phyloP scores from a whole-genome alignment of 2,797 vertebrate genomes.

The Garrulus glandarius region DNA sequence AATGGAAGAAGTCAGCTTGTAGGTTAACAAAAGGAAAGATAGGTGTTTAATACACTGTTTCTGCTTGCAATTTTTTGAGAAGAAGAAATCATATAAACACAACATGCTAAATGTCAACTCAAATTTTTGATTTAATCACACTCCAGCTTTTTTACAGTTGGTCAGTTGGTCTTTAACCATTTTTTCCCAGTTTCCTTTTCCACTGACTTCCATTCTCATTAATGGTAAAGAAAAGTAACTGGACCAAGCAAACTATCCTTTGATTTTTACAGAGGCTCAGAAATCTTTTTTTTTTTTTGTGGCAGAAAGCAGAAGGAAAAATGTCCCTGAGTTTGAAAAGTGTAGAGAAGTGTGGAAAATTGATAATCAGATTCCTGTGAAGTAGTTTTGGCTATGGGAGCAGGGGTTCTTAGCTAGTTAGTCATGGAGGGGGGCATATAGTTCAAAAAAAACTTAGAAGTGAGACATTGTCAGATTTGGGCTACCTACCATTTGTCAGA shows the following conservation, averaged over 20 bases:
- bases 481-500: neutral
- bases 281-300: neutral
- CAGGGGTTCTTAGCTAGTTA: neutral
- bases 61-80: neutral
- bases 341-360: neutral
- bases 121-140: neutral
- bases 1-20: neutral
- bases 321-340: neutral
- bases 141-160: neutral
- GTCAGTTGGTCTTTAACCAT: neutral
- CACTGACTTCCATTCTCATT: neutral
- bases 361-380: neutral
- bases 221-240: neutral
- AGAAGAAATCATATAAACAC: neutral
- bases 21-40: neutral
- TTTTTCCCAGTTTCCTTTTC: neutral
- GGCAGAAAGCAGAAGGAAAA: neutral
- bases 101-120: neutral
- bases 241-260: neutral
- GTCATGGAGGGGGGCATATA: neutral
- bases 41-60: neutral
- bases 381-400: neutral
- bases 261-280: neutral
- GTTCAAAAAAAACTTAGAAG: neutral
- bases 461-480: neutral